A percentile compares a stretch with the other conserved stretches of the same genome.
phyloP scores from a whole-genome alignment of 2,113 vertebrate species.

The Oreochromis aureus region DNA sequence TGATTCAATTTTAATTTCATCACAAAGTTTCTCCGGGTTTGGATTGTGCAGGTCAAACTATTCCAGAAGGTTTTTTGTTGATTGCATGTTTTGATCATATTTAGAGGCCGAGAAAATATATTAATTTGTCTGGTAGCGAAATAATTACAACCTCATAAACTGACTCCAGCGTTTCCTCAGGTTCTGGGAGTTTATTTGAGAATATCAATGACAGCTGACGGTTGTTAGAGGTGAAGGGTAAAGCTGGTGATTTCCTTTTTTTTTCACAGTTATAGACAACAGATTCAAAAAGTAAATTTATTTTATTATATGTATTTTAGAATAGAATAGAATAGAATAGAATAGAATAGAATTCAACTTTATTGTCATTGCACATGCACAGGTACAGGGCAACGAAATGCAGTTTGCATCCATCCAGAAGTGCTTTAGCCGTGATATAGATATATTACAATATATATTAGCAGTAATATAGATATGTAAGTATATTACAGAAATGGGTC shows the following conservation, averaged over 20 bases:
- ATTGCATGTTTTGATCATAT: rapidly evolving
- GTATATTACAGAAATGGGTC: too few species aligned
- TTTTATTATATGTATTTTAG: not conserved
- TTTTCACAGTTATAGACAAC: not conserved
- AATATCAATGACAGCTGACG: not conserved
- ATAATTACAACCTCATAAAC: not conserved
- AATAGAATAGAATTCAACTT: not conserved
- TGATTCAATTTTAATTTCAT: rapidly evolving
- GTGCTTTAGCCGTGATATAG: not conserved
- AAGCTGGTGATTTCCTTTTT: rapidly evolving
- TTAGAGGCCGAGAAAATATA: not conserved
- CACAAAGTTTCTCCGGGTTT: not conserved
- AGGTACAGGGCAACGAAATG: rapidly evolving
- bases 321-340: too few species aligned
- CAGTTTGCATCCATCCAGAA: not conserved
- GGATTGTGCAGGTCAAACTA: rapidly evolving
- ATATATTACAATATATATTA: too few species aligned
- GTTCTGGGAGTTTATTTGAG: not conserved
- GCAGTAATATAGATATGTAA: too few species aligned
- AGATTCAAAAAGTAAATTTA: not conserved
- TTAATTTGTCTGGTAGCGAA: not conserved
- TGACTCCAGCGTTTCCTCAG: not conserved
- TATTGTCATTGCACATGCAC: rapidly evolving
- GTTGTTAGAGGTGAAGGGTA: rapidly evolving
- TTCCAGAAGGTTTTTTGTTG: not conserved